These are phyloP conservation scores for Sarcoramphus papa DNA, from an alignment of 2,797 vertebrate species.

Conservation along the genomic window DNA sequence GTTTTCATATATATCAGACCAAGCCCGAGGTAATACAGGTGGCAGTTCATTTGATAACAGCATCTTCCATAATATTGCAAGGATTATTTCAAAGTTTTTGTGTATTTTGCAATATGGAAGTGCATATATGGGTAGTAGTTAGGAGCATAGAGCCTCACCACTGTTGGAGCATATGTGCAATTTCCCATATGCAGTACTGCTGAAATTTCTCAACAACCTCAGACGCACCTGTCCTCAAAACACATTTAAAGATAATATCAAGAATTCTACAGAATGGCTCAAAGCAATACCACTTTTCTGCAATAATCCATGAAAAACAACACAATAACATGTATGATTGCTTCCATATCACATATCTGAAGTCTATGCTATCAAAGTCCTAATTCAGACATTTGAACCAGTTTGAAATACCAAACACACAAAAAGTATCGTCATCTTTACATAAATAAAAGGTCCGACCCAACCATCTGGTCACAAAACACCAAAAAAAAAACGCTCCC, in stretches of 20 bases:
- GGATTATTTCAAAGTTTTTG: neutral
- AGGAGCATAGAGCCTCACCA: neutral
- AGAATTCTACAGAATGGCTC: neutral
- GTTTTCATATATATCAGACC: no score
- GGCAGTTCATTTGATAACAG: neutral
- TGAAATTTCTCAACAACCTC: neutral
- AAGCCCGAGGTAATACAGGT: neutral
- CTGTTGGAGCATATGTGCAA: accelerated
- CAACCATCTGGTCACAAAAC: neutral
- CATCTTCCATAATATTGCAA: neutral
- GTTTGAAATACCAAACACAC: neutral
- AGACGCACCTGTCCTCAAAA: neutral
- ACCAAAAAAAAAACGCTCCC: neutral
- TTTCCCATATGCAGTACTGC: neutral
- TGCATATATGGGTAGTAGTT: neutral
- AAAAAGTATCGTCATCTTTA: neutral
- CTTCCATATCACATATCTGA: neutral
- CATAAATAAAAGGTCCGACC: neutral
- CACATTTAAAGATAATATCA: neutral
- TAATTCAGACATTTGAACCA: neutral
- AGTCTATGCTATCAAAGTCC: neutral
- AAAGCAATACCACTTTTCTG: neutral
- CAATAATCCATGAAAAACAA: neutral
- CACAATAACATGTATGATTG: neutral
- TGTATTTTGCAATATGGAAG: neutral